Conservation (phyloP, 1,140 invertebrate species). For the Psilanteris sp. region DNA sequence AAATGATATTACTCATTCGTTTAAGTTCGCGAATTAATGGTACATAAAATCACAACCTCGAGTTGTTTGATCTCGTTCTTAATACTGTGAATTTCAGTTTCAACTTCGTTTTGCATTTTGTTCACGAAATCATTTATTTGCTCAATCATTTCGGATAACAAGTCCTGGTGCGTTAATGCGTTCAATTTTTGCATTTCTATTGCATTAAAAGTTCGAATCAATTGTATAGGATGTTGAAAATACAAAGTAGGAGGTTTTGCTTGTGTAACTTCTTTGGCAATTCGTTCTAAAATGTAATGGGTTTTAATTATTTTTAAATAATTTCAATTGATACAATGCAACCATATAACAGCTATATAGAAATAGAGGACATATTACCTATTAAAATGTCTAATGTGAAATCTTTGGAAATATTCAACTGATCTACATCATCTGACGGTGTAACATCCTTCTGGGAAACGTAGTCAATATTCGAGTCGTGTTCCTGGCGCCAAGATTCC, state of each 20-base stretch:
- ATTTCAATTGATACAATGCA: too few species aligned
- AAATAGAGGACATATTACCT: too few species aligned
- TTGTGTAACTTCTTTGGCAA: slow-evolving; percentile 68
- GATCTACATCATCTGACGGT: too few species aligned
- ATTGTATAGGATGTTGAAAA: slow-evolving; percentile 81
- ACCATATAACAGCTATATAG: too few species aligned
- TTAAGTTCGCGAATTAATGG: too few species aligned
- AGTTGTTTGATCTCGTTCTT: slow-evolving; percentile 70
- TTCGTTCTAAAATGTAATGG: too few species aligned
- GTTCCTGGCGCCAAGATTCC: slow-evolving; percentile 63
- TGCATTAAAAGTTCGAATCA: slow-evolving; percentile 80
- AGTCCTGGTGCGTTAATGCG: slow-evolving; percentile 83
- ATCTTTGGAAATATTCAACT: too few species aligned
- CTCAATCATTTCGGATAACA: slow-evolving; percentile 81
- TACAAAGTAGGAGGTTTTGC: slow-evolving; percentile 79
- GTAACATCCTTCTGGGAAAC: too few species aligned
- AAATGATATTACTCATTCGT: too few species aligned
- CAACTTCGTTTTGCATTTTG: slow-evolving; percentile 70
- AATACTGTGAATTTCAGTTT: slow-evolving; percentile 70
- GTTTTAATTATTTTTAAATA: too few species aligned
- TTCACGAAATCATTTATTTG: slow-evolving; percentile 79
- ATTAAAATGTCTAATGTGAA: too few species aligned
- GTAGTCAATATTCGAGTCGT: too few species aligned
- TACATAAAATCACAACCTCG: slow-evolving; percentile 54
- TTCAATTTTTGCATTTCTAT: slow-evolving; percentile 85